Conservation (phyloP, 2,113 vertebrate species). For the Speoplatyrhinus poulsoni region DNA sequence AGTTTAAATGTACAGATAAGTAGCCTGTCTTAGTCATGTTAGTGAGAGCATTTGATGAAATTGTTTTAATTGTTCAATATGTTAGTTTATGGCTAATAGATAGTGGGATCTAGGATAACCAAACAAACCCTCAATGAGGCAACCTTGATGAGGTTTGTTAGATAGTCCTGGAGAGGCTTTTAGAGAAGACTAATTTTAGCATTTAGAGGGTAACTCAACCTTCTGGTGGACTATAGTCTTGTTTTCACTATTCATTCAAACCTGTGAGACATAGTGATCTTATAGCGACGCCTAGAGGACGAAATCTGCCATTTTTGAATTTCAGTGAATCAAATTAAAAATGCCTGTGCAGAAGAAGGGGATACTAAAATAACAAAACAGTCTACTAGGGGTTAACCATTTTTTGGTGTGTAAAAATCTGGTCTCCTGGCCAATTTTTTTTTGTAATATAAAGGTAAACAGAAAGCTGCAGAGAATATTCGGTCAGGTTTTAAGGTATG, state of each 20-base stretch:
- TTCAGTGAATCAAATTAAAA: background rate
- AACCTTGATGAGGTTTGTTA: constrained; percentile 12
- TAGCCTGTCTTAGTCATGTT: too few species aligned
- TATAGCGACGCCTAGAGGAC: constrained; percentile 62
- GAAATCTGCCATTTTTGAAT: constrained; percentile 12
- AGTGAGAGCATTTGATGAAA: too few species aligned
- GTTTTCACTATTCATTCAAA: background rate
- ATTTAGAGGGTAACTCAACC: constrained; percentile 63
- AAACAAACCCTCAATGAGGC: background rate
- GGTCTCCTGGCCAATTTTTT: too few species aligned
- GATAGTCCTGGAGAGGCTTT: constrained; percentile 33
- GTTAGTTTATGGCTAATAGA: constrained; percentile 1
- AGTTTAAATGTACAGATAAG: too few species aligned
- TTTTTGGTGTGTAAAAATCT: too few species aligned
- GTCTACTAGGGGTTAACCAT: too few species aligned
- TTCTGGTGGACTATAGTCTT: constrained; percentile 10
- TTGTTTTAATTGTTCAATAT: background rate
- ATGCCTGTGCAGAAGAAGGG: constrained; percentile 16
- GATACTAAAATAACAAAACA: constrained; percentile 15
- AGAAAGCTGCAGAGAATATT: too few species aligned
- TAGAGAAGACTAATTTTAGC: constrained; percentile 30
- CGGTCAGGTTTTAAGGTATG: too few species aligned
- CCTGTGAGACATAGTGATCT: constrained; percentile 13
- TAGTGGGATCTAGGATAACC: background rate
- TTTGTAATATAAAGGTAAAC: too few species aligned